Base-by-base conservation (phyloP, 2,797 vertebrate genomes). In the Cichlasoma orientale region DNA sequence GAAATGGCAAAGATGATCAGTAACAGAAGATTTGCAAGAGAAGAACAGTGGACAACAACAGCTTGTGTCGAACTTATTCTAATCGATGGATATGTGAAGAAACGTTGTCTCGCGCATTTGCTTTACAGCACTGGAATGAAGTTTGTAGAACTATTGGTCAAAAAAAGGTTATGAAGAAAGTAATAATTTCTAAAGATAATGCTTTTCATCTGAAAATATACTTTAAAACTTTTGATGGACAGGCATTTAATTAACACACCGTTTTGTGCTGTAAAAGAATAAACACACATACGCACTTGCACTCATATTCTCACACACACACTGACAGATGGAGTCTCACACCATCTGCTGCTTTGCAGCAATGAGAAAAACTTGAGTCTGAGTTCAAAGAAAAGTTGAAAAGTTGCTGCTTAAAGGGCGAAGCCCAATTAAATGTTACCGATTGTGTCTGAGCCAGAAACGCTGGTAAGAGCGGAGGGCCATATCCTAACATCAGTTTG, bases 311-410 rank as follows among this genome's bases (percentile, higher is more conserved):
- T 85, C 74, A 77, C 78, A 84, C 77, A 86, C 70, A 86, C 70
- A 73, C 38, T 73, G 87, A 84, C 90, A 88, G 90, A 91, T 86
- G 84, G 86, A 90, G 80, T 88, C 84, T 89, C 83, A 82, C 76
- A 85, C 90, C 91, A 91, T 93, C 91, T 92, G 91, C 88, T 83
- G 86, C 79, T 75, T 56, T 73, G 68, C 76, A 86, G 78, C 82
- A 77, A 82, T 77, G 74, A 86, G 61, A 83, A 85, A 85, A 90
- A 90, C 77, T 85, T 78, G 29, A 63, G 72, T 87, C 75, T 75
- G 75, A 89, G 85, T 90, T 89, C 84, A 77, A 75, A 85, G 77
- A 84, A 79, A 75, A 74, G 75, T 82, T 66, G 53, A 79, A 88
- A 88, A 87, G 85, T 86, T 85, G 78, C 80, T 88, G 72, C 79